phyloP scores from a whole-genome alignment of 2,888 invertebrate genomes.

The Macrophya alboannulata region DNA sequence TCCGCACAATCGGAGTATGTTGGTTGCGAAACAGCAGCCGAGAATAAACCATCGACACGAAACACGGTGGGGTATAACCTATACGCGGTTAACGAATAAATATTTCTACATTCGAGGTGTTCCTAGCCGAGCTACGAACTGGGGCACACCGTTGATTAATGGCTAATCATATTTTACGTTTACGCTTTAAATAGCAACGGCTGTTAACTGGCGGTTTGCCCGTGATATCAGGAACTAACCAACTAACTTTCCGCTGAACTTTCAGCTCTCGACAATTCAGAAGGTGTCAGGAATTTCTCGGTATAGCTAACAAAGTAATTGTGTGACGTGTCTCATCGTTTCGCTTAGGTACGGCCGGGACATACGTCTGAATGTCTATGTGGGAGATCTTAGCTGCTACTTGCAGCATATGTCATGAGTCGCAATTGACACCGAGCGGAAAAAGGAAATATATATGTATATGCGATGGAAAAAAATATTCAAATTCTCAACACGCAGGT shows the following conservation, averaged over 20 bases:
- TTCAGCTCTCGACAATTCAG: background rate
- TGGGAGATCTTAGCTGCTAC: constrained; percentile 1
- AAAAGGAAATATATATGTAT: background rate
- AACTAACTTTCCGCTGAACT: constrained; percentile 10
- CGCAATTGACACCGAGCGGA: constrained; percentile 11
- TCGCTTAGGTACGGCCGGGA: background rate
- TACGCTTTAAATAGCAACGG: constrained; percentile 25
- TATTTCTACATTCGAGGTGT: constrained; percentile 33
- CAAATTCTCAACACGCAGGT: background rate
- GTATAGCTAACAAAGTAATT: background rate
- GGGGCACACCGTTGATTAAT: constrained; percentile 38
- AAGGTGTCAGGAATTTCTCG: constrained; percentile 14
- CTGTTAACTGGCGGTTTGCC: constrained; percentile 25
- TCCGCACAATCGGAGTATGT: constrained; percentile 28
- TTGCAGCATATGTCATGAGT: background rate
- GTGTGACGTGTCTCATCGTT: background rate
- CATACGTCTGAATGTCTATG: background rate
- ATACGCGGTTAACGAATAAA: constrained; percentile 14
- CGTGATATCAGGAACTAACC: constrained; percentile 30
- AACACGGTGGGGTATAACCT: background rate
- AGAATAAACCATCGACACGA: constrained; percentile 34
- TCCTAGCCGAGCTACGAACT: constrained; percentile 26
- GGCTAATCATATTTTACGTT: constrained; percentile 38
- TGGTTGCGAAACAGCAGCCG: constrained; percentile 39
- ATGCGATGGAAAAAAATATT: background rate